A percentile compares a stretch with the other conserved stretches of the same genome.
phyloP scores from a whole-genome alignment of 2,888 invertebrate genomes.

The Nysson spinosus region DNA sequence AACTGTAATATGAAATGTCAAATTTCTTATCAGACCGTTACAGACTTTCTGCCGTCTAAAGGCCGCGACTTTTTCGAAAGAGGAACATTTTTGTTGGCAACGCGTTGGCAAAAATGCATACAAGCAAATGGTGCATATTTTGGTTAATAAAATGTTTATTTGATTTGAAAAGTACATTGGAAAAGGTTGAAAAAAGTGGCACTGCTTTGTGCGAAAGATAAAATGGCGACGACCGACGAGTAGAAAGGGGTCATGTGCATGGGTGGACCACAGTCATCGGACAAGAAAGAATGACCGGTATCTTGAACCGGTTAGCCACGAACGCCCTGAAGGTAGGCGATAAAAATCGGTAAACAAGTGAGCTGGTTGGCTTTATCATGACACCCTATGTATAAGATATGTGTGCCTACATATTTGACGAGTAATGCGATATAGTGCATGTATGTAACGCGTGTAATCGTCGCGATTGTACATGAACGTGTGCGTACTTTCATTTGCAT shows the following conservation, averaged over 20 bases:
- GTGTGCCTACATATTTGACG: not conserved
- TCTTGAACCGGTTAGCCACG: conserved; percentile 52
- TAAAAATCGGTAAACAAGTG: conserved; percentile 58
- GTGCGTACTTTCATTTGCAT: conserved; percentile 23
- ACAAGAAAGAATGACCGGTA: conserved; percentile 51
- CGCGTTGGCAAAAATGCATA: no score
- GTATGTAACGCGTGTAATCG: conserved; percentile 5
- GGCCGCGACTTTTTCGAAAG: no score
- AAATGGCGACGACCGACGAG: conserved; percentile 12
- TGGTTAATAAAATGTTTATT: no score
- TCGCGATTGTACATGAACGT: conserved; percentile 12
- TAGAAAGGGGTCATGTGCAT: conserved; percentile 28
- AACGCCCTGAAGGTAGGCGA: conserved; percentile 38
- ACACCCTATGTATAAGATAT: conserved; percentile 18
- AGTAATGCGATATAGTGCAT: conserved; percentile 20
- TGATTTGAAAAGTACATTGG: no score
- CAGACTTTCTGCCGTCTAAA: no score
- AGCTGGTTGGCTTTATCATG: conserved; percentile 42
- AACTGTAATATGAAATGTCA: no score
- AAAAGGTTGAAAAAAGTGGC: conserved; percentile 1
- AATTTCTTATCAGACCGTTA: no score
- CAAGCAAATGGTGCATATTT: no score
- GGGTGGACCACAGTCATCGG: conserved; percentile 43
- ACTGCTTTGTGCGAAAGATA: conserved; percentile 3
- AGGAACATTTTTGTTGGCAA: no score